Conservation (phyloP, 2,888 invertebrate genomes). For the Microdon myrmicae region DNA sequence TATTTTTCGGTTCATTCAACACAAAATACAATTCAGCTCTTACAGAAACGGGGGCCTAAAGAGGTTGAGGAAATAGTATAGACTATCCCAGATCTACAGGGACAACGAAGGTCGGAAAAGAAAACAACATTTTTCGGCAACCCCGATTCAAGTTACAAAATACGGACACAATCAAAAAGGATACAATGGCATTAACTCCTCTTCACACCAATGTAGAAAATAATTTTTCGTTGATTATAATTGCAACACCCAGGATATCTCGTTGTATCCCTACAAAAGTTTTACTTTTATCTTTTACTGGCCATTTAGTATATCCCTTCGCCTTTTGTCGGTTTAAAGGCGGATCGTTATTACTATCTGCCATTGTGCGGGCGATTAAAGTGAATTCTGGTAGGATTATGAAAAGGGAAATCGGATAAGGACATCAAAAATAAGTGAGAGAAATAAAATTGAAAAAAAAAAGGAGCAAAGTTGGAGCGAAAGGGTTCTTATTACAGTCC, state of each 20-base stretch:
- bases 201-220: constrained; percentile 19
- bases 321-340: too few relatives aligned
- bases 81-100: constrained; percentile 19
- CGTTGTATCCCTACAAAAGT: background rate
- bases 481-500: too few relatives aligned
- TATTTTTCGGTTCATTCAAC: constrained; percentile 51
- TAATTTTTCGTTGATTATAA: constrained; percentile 44
- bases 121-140: constrained; percentile 38
- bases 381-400: too few relatives aligned
- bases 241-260: constrained; percentile 28
- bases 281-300: constrained; percentile 28
- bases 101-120: constrained; percentile 24
- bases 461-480: too few relatives aligned
- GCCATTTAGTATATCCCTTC: constrained; percentile 28
- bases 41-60: constrained; percentile 1
- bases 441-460: too few relatives aligned
- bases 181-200: too few relatives aligned
- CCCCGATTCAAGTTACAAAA: too few relatives aligned
- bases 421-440: too few relatives aligned
- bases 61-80: constrained; percentile 1
- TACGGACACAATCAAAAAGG: constrained; percentile 2
- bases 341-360: too few relatives aligned
- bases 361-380: too few relatives aligned
- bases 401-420: too few relatives aligned
- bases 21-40: constrained; percentile 21